Percentiles rank a stretch among this genome's conserved stretches.
phyloP scores from a whole-genome alignment of 2,113 vertebrate genomes.

The Bos indicus region DNA sequence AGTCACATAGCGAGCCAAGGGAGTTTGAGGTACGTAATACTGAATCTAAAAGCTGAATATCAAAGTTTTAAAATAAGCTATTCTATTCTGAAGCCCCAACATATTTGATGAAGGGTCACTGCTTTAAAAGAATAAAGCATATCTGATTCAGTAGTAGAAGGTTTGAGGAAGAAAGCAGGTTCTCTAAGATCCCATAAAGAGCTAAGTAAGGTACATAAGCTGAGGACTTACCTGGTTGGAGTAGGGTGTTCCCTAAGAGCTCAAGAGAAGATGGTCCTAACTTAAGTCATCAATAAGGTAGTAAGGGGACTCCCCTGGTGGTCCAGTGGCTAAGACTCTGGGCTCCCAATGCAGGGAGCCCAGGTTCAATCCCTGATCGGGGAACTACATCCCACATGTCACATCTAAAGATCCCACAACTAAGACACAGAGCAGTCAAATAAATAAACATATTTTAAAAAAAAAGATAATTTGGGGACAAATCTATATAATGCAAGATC shows the following conservation, averaged over 20 bases:
- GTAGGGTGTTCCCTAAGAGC: not conserved
- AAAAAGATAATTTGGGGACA: not conserved
- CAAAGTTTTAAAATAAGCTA: not conserved
- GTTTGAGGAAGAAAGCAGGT: not conserved
- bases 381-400: not conserved
- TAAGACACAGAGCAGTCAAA: not conserved
- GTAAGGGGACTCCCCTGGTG: not conserved
- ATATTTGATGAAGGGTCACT: not conserved
- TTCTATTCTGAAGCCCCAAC: not conserved
- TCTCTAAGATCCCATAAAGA: not conserved
- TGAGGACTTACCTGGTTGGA: not conserved
- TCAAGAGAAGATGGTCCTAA: not conserved
- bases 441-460: not conserved
- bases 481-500: not conserved
- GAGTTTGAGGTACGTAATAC: not conserved
- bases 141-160: not conserved
- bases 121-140: constrained; percentile 7
- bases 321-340: not conserved
- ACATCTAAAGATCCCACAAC: not conserved
- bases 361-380: not conserved
- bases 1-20: not conserved
- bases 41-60: not conserved
- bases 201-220: not conserved
- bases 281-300: not conserved
- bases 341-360: not conserved